Base-by-base conservation (phyloP, 2,888 invertebrate genomes). In the Xylota segnis region DNA sequence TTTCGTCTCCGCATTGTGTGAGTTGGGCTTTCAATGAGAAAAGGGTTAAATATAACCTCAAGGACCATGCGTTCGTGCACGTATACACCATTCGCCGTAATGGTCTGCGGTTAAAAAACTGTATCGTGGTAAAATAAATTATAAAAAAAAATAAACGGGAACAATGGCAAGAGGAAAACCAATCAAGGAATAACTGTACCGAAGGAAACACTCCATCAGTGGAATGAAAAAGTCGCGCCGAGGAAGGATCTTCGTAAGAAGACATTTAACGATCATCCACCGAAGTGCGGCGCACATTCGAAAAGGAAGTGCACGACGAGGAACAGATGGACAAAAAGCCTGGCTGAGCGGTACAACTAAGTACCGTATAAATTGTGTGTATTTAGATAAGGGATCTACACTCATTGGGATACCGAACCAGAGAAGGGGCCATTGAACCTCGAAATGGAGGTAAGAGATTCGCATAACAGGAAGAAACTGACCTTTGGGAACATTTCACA, bases 161-260 rank as follows among this genome's bases (percentile, higher is more conserved):
- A 78, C 72, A 63, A 63, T 63, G 18, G 18, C 54, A 68, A 56
- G 27, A 54, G 45, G 29, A 14, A 76, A 50, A 16, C 58, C 37
- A 78, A 72, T 78, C 63, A 72, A 78, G 63, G 78, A 47, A 56
- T 78, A 78, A 78, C 78, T 78, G 72, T 78, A 29, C 63, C 29
- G 37, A 43, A 56, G 72, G 63, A 63, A 61, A 32, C 77, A 77
- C 70, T 70, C 61, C 52, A 72, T 72, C 63, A 72, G 43, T 4
- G 12, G 29, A 61, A 63, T n/a, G 37, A 63, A 72, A 9, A 23
- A 23, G n/a, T 34, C 50, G 47, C 54, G 54, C 56, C 34, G 71
- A 83, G 83, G 83, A 77, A 83, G 83, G 83, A 77, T 83, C 77
- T 27, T 34, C 9, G 70, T 18, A 70, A 43, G 23, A 77, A 71